Percentiles rank a stretch among this genome's conserved stretches.
These are phyloP conservation scores for Amblyteles armatorius DNA, from an alignment of 2,888 invertebrate species.

Conservation along the genomic window DNA sequence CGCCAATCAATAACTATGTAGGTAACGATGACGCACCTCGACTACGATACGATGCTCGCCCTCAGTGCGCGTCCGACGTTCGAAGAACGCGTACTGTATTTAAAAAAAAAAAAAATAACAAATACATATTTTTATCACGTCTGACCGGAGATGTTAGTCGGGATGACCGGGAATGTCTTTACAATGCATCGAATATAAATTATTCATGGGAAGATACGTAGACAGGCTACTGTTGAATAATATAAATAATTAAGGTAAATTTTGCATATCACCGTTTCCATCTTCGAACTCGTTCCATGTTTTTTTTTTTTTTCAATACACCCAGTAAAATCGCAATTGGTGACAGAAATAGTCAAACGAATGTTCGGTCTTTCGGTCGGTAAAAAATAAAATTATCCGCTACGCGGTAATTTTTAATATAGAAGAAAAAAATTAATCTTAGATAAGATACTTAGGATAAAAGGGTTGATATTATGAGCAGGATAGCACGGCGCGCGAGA, in stretches of 20 bases:
- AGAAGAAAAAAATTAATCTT: not conserved
- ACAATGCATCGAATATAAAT: conserved; percentile 37
- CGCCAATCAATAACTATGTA: conserved; percentile 66
- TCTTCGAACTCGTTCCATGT: not conserved
- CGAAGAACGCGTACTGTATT: conserved; percentile 28
- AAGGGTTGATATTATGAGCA: conserved; percentile 54
- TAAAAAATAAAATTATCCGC: conserved; percentile 1
- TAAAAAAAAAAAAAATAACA: conserved; percentile 4
- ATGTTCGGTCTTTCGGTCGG: not conserved
- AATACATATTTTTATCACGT: conserved; percentile 4
- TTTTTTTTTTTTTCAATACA: not conserved
- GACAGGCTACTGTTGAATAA: conserved; percentile 5
- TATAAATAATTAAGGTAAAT: conserved; percentile 43
- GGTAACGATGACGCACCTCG: conserved; percentile 29
- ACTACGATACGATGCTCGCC: conserved; percentile 21
- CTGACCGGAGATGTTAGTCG: conserved; percentile 22
- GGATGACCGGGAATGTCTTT: conserved; percentile 28
- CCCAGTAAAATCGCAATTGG: not conserved
- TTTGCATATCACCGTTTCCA: not conserved
- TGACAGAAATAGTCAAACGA: conserved; percentile 2
- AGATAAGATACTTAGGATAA: not conserved
- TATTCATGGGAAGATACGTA: conserved; percentile 32
- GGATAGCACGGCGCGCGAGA: conserved; percentile 64
- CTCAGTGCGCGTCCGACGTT: conserved; percentile 49
- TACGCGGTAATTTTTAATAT: not conserved